These are phyloP conservation scores for Kryptolebias ocellatus DNA, from an alignment of 2,797 vertebrate species.

Conservation along the genomic window DNA sequence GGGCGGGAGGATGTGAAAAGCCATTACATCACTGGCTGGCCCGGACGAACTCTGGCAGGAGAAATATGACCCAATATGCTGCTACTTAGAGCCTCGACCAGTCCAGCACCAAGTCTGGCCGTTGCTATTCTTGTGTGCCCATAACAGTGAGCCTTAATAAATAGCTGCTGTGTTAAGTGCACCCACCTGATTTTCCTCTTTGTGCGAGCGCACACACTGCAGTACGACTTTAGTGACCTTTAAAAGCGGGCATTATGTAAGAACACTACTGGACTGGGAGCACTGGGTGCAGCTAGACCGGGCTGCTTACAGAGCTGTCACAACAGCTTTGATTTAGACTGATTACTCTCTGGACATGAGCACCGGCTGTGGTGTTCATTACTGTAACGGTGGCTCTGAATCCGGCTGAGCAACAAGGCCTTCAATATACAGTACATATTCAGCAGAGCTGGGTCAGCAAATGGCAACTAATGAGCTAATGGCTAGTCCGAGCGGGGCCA, in stretches of 20 bases:
- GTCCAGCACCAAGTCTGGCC: slow-evolving; percentile 40
- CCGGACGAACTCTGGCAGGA: slow-evolving; percentile 58
- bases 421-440: slow-evolving; percentile 49
- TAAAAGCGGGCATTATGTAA: slow-evolving; percentile 57
- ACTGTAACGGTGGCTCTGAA: slow-evolving; percentile 45
- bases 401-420: slow-evolving; percentile 39
- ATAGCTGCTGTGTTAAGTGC: slow-evolving; percentile 16
- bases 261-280: slow-evolving; percentile 57
- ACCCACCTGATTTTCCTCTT: slow-evolving; percentile 12
- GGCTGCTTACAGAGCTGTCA: slow-evolving; percentile 67
- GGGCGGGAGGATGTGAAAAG: slow-evolving; percentile 62
- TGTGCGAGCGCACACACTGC: not conserved
- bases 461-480: not conserved
- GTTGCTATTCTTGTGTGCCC: slow-evolving; percentile 42
- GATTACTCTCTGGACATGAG: slow-evolving; percentile 55
- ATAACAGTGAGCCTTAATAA: slow-evolving; percentile 19
- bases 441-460: slow-evolving; percentile 52
- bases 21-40: slow-evolving; percentile 64
- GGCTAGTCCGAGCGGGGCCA: no score
- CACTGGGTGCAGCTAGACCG: slow-evolving; percentile 43
- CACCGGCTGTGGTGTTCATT: slow-evolving; percentile 49
- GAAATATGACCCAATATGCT: slow-evolving; percentile 49
- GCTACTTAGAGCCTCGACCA: slow-evolving; percentile 40
- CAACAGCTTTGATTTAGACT: slow-evolving; percentile 66
- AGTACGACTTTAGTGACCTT: slow-evolving; percentile 13